phyloP scores from a whole-genome alignment of 2,888 invertebrate genomes.

The Idaea straminata region DNA sequence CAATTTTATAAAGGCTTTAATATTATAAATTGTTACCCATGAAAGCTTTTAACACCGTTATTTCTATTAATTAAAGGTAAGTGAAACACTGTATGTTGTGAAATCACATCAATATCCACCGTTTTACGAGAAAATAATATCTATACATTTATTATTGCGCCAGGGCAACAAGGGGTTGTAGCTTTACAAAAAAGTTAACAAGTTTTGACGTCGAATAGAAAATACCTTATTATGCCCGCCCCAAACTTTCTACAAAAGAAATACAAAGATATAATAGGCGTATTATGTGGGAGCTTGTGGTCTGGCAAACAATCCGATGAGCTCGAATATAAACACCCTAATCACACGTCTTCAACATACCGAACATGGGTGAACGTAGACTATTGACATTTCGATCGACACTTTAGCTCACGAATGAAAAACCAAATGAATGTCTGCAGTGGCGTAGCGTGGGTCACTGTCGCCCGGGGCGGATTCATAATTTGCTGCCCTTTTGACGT shows the following conservation, averaged over 20 bases:
- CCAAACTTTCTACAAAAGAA: background rate
- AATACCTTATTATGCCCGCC: background rate
- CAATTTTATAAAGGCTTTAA: background rate
- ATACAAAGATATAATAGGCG: background rate
- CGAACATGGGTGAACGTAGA: conserved; percentile 17
- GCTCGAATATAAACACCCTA: conserved; percentile 41
- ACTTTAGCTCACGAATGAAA: too few relatives aligned
- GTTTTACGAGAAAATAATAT: background rate
- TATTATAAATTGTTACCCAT: background rate
- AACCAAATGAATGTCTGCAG: too few relatives aligned
- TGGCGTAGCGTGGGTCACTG: too few relatives aligned
- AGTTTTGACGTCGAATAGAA: background rate
- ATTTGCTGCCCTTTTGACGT: too few relatives aligned
- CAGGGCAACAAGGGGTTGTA: background rate
- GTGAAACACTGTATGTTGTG: background rate
- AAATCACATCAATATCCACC: background rate
- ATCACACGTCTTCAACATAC: conserved; percentile 27
- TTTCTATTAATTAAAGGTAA: background rate
- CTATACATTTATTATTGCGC: background rate
- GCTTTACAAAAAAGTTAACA: background rate
- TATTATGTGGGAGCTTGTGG: conserved; percentile 7
- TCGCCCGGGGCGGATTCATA: too few relatives aligned
- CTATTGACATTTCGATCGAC: too few relatives aligned
- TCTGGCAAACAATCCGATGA: conserved; percentile 28
- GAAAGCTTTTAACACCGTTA: background rate